Conservation (phyloP, 2,113 vertebrate species). For the Mus musculus region GRCm39 chr15:97165001-97165500, state of each 20-base stretch:
- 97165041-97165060: conserved; percentile 6
- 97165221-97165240: not conserved
- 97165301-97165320: not conserved
- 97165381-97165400: not conserved
- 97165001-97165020: not conserved
- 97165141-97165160: not conserved
- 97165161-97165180: not conserved
- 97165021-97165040: not conserved
- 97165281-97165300: not conserved
- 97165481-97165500: not conserved
- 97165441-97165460: not conserved
- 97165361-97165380: not conserved
- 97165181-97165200: not conserved
- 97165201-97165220: not conserved
- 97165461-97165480: not conserved
- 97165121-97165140: not conserved
- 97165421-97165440: too few species aligned
- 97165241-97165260: not conserved
- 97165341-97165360: not conserved
- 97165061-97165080: not conserved
- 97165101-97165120: not conserved
- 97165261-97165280: not conserved
- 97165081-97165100: not conserved
- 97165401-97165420: not conserved
- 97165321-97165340: not conserved